Percentiles rank a stretch among this genome's conserved stretches.
Evolutionary conservation across 2,113 vertebrate species (phyloP).

Genomic region (Scalopus aquaticus): DNA sequence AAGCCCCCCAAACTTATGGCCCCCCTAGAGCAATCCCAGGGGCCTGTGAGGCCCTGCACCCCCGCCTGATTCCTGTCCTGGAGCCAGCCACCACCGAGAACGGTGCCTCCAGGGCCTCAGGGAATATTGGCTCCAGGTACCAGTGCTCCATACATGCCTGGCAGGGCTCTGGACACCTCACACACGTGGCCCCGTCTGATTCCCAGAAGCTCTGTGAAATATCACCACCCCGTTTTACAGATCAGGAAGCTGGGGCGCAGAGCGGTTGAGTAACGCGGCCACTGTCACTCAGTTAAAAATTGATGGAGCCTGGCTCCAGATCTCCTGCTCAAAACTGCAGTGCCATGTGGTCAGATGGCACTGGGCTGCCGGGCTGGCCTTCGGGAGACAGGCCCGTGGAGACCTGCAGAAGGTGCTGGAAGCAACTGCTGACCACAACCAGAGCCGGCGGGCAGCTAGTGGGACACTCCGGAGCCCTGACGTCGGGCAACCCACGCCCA

Average conservation of each 20-base stretch:
- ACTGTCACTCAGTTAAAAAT: background rate
- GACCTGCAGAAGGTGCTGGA: background rate
- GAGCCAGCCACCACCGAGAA: background rate
- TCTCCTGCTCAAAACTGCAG: background rate
- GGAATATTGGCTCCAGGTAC: background rate
- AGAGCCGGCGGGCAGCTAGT: background rate
- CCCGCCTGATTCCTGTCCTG: background rate
- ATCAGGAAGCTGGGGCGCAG: background rate
- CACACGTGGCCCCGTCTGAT: background rate
- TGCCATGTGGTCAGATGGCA: fast-evolving
- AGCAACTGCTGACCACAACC: background rate
- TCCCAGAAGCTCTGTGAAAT: background rate
- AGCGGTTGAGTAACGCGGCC: background rate
- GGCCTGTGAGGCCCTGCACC: background rate
- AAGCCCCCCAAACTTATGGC: background rate
- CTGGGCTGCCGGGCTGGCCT: background rate
- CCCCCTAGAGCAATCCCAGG: background rate
- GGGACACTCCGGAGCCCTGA: conserved; percentile 51
- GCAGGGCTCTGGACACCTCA: background rate
- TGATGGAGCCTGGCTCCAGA: too few species aligned
- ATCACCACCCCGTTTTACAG: background rate
- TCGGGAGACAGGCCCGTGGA: background rate
- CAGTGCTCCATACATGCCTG: background rate
- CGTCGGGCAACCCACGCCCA: conserved; percentile 16
- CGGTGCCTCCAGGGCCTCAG: background rate